A percentile compares a stretch with the other conserved stretches of the same genome.
phyloP scores from a whole-genome alignment of 35 echinoderm and acorn worm genomes.

The Hemicentrotus pulcherrimus region DNA sequence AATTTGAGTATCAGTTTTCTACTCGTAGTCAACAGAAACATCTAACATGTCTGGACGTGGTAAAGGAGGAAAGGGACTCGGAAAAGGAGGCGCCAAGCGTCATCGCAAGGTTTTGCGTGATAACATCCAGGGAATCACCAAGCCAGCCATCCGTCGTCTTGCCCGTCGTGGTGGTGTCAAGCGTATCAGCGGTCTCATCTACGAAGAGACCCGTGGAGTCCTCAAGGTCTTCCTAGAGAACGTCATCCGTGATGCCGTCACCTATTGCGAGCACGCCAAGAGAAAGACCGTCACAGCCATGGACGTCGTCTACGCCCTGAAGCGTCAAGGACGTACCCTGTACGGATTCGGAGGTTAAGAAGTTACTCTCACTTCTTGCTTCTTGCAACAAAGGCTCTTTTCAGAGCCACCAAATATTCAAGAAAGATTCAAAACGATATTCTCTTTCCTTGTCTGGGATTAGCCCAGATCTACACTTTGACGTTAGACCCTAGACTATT shows the following conservation, averaged over 20 bases:
- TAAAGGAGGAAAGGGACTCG: slow-evolving; percentile 98
- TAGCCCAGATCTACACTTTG: too few relatives aligned
- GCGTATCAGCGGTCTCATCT: slow-evolving; percentile 98
- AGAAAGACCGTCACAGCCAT: slow-evolving; percentile 77
- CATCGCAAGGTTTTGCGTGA: slow-evolving; percentile 96
- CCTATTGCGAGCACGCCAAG: slow-evolving; percentile 73
- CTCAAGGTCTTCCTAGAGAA: slow-evolving; percentile 75
- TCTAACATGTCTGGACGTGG: slow-evolving; percentile 85
- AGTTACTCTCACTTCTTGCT: not conserved
- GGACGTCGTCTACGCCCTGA: slow-evolving; percentile 84
- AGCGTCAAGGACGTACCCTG: slow-evolving; percentile 74
- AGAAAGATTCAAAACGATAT: slow-evolving; percentile 41
- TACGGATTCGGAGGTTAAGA: slow-evolving; percentile 76
- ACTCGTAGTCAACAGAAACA: not conserved
- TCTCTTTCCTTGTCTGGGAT: not conserved
- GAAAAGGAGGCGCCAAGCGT: slow-evolving; percentile 99
- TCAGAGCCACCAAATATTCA: slow-evolving; percentile 71
- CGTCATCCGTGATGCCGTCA: slow-evolving; percentile 80
- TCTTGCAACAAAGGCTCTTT: slow-evolving; percentile 62
- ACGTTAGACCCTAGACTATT: too few relatives aligned
- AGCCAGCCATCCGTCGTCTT: slow-evolving; percentile 95
- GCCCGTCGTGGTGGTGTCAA: slow-evolving; percentile 97
- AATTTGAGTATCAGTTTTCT: not conserved
- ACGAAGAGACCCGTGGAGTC: slow-evolving; percentile 76
- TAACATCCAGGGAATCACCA: slow-evolving; percentile 99